Percentiles rank a stretch among this genome's conserved stretches.
These are phyloP conservation scores for Albula glossodonta DNA, from an alignment of 2,113 vertebrate genomes.

Conservation along the genomic window DNA sequence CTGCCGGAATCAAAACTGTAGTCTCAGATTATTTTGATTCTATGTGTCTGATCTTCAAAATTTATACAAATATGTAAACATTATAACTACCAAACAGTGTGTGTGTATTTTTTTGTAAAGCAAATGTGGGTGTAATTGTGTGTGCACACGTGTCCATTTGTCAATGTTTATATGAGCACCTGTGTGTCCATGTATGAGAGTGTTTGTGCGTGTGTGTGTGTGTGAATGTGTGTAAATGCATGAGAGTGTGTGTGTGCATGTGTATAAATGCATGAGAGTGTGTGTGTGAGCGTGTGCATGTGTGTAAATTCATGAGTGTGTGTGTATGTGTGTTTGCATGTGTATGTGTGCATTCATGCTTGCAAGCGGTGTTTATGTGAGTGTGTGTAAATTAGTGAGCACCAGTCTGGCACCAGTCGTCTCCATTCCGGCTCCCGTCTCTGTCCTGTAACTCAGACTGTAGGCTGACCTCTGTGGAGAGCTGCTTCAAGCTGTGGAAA, in stretches of 20 bases:
- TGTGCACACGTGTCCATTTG: too few species aligned
- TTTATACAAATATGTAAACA: background rate
- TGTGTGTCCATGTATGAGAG: background rate
- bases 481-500: conserved; percentile 86
- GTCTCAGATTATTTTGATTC: background rate
- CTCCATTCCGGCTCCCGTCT: conserved; percentile 81
- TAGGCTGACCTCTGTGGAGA: conserved; percentile 85
- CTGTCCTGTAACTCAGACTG: conserved; percentile 84
- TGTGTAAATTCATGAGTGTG: background rate
- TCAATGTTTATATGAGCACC: background rate
- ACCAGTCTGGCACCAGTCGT: conserved; percentile 86
- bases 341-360: background rate
- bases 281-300: background rate
- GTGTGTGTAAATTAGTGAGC: background rate
- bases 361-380: conserved; percentile 33
- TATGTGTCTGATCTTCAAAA: background rate
- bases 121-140: too few species aligned
- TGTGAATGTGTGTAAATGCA: background rate
- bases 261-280: conserved; percentile 36
- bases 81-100: background rate
- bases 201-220: background rate
- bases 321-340: too few species aligned
- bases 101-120: background rate
- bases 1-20: background rate
- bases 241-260: too few species aligned